Base-by-base conservation (phyloP, 2,888 invertebrate genomes). In the Cistogaster globosa region DNA sequence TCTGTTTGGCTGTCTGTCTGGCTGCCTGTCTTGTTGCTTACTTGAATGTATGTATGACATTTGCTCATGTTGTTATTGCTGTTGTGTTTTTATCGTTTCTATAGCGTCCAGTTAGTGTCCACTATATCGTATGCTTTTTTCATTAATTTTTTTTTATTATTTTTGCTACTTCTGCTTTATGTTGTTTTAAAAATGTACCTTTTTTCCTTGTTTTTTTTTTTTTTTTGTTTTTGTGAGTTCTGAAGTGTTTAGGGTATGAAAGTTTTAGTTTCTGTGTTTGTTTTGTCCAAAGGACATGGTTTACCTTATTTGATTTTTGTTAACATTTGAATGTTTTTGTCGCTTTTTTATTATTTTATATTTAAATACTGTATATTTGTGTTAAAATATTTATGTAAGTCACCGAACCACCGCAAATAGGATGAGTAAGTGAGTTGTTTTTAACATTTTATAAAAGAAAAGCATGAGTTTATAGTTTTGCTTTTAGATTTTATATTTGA, bases 71-170 rank as follows among this genome's bases (percentile, higher is more conserved):
- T 42, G 22, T 55, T 26, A n/a, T n/a, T n/a, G 26, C 4, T 77
- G 68, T 32, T 75, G 11, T 12, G 12, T 63, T 58, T 51, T 51
- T 82, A 36, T 45, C 20, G 53, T 74, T 81, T 85, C 69, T 69
- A 75, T 72, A 77, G 60, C 67, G 74, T 82, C 78, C 80, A 68
- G 53, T 36, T 26, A 88, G 88, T 90, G 90, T 88, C 90, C 90
- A 90, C 88, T 90, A 87, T 88, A 65, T 77, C 65, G 74, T 82
- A 71, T 72, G 62, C 48, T 76, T 63, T 63, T 74, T 72, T 81
- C 65, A 69, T 51, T 55, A 6, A 14, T 68, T 55, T 53, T 62
- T 36, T 22, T 51, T 4, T 26, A 26, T 26, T 26, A 26, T 26
- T 26, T 26, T 26, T 26, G 26, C 26, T 26, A 4, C 45, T 57